Evolutionary conservation across 2,888 invertebrate genomes (phyloP), one percentile per base, ranked within the genome.

Genomic region (Spisula solida): DNA sequence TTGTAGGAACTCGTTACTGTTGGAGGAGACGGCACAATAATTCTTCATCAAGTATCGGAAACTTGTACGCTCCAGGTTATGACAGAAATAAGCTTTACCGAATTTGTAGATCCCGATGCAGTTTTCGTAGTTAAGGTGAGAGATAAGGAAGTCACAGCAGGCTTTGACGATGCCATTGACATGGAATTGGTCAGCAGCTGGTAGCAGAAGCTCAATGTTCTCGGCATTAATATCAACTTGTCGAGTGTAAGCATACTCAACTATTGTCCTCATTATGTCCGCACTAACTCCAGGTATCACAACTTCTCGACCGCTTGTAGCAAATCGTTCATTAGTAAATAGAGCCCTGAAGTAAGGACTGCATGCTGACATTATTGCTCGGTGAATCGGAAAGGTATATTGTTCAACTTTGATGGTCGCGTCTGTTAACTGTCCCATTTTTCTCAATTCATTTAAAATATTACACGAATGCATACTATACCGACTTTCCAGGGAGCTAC

Each of bases 271-370:
- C 97, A 99, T 98, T 95, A 98, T 98, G 93, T 98, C 98, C 8
- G 98, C 97, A 85, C 97, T 97, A 55, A 99, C 98, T 82, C 82
- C 97, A 0, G 93, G 93, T 34, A 94, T 93, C 5, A 92, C 87
- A 0, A 94, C 92, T 75, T 95, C 95, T 51, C 93, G 90, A 29
- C 93, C 89, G 82, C 94, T 94, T 0, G 94, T 94, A 81, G 94
- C 94, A 80, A 94, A 94, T 93, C 98, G 97, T 20, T 98, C 97
- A 91, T 98, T 98, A 84, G 98, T 98, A 96, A 98, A 98, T 55
- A 98, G 97, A 79, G 98, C 98, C 96, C 98, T 98, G 97, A 99
- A 99, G 97, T 99, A 99, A 70, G 98, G 98, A 96, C 99, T 99
- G 97, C 98, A 98, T 87, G 98, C 98, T 0, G 96, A 96, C 95